Evolutionary conservation across 2,888 invertebrate genomes (phyloP), one percentile per base, ranked within the genome.

Genomic region (Meiosimyza platycephala): DNA sequence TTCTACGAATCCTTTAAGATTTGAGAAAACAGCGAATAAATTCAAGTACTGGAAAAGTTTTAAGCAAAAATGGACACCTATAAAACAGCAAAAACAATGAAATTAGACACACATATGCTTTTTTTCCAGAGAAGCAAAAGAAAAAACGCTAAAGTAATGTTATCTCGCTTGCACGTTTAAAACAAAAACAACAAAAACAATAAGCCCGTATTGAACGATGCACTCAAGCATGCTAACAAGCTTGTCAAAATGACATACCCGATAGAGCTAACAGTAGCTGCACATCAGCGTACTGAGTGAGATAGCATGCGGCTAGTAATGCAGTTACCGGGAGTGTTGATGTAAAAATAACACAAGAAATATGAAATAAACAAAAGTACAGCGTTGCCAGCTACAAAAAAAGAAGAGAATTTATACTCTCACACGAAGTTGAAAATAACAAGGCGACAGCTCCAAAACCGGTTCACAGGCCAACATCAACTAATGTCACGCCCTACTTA

Each of bases 151-250:
- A 71, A 47, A 70, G 60, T 40, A 47, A 69, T 40, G 18, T 65
- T 48, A 62, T 33, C 40, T 51, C 47, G 40, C 18, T 47, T 60
- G 22, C 28, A 50, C 62, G 28, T 15, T 15, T 75, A 76, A 74
- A 77, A 77, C 75, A 76, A 75, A 75, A 77, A 78, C 55, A 48
- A 60, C 15, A 65, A 51, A 59, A 57, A 66, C 51, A 40, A 65
- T 51, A 60, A 28, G 54, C 16, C 51, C 79, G 79, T 81, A 82
- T 84, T 82, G 82, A 82, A 83, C 80, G 79, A 79, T 79, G 81
- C 80, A 82, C 80, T 81, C 80, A 80, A 81, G 83, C 82, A 77
- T 80, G 81, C 79, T 60, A 78, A 77, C 70, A 47, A 70, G 70
- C 52, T 63, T 63, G 63, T 70, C 70, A 54, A 40, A 70, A 40